A percentile compares a stretch with the other conserved stretches of the same genome.
These are phyloP conservation scores for Drosophila guanche DNA, from an alignment of 1,140 invertebrate genomes.

Conservation along the genomic window DNA sequence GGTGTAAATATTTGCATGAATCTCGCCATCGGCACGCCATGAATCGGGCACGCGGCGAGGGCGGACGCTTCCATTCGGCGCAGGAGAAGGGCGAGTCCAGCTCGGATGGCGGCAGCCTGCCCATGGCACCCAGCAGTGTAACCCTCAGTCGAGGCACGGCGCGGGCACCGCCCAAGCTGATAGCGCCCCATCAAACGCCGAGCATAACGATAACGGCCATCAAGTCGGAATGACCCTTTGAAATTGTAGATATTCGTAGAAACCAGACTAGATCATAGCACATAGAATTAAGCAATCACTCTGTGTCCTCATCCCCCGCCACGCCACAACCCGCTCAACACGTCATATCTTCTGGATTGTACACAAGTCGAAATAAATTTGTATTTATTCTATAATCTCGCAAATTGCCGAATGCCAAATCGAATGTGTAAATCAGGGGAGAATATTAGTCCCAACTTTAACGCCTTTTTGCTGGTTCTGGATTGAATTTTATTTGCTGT, in stretches of 20 bases:
- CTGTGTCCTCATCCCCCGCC: conserved; percentile 8
- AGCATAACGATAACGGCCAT: conserved; percentile 82
- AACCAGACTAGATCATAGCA: conserved; percentile 16
- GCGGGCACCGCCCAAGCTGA: conserved; percentile 71
- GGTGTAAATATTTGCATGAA: conserved; percentile 99
- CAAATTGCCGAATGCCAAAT: background rate
- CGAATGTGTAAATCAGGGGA: no score
- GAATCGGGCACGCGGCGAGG: conserved; percentile 98
- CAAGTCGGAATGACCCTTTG: conserved; percentile 58
- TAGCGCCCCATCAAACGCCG: conserved; percentile 80
- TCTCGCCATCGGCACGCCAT: conserved; percentile 98
- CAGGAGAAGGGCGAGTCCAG: conserved; percentile 65
- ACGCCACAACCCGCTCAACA: background rate
- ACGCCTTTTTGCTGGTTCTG: conserved; percentile 20
- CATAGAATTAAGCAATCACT: conserved; percentile 35
- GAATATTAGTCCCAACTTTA: conserved; percentile 2
- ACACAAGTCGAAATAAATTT: conserved; percentile 51
- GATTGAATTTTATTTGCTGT: conserved; percentile 44
- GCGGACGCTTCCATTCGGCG: conserved; percentile 96
- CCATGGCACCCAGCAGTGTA: conserved; percentile 43
- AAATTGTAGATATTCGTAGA: conserved; percentile 14
- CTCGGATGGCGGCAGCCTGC: conserved; percentile 47
- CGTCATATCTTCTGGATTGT: conserved; percentile 13
- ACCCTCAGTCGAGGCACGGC: conserved; percentile 63
- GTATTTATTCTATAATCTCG: conserved; percentile 45